These are phyloP conservation scores for Scrobipalpa costella DNA, from an alignment of 2,888 invertebrate species.

Conservation along the genomic window DNA sequence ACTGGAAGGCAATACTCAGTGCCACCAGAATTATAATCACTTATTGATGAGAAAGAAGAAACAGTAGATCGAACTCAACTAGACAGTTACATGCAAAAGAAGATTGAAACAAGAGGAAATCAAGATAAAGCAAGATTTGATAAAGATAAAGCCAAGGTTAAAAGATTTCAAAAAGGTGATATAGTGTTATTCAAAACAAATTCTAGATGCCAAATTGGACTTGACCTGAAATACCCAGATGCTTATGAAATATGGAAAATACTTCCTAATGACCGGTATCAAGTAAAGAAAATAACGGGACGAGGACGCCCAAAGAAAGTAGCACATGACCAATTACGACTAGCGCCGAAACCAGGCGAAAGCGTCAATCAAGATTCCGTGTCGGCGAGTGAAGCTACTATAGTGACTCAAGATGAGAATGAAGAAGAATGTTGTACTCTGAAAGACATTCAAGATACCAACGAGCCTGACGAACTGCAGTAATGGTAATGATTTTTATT, in stretches of 20 bases:
- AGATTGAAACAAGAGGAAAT: slow-evolving; percentile 9
- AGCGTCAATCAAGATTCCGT: too few species aligned
- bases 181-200: slow-evolving; percentile 25
- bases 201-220: slow-evolving; percentile 28
- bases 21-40: slow-evolving; percentile 28
- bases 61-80: too few species aligned
- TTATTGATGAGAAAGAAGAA: too few species aligned
- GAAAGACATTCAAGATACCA: too few species aligned
- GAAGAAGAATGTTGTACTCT: too few species aligned
- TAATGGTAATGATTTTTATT: too few species aligned
- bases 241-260: slow-evolving; percentile 30
- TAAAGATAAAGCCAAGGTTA: slow-evolving; percentile 28
- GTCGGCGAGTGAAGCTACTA: too few species aligned
- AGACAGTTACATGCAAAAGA: too few species aligned
- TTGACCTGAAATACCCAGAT: slow-evolving; percentile 29
- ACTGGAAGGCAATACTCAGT: slow-evolving; percentile 32
- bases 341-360: too few species aligned
- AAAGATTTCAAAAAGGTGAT: slow-evolving; percentile 29
- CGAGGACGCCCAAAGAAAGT: slow-evolving; percentile 26
- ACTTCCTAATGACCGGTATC: slow-evolving; percentile 27
- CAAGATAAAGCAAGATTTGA: slow-evolving; percentile 29
- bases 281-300: slow-evolving; percentile 26
- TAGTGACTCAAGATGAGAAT: too few species aligned
- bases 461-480: too few species aligned
- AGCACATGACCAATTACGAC: too few species aligned